phyloP scores from a whole-genome alignment of 2,113 vertebrate genomes.

The Vidua chalybeata region DNA sequence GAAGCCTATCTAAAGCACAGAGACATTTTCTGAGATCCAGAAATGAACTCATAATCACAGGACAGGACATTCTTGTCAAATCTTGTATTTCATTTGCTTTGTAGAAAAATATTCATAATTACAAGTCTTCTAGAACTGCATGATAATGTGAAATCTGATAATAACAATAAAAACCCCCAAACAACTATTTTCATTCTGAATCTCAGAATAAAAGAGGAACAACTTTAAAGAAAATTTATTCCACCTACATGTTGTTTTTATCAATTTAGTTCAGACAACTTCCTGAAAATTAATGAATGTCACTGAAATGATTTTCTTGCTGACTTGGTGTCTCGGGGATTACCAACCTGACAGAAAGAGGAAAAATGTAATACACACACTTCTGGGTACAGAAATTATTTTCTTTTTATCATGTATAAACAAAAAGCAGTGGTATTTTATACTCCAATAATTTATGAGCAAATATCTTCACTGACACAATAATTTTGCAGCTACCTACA shows the following conservation, averaged over 20 bases:
- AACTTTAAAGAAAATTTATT: conserved; percentile 43
- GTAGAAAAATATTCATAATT: background rate
- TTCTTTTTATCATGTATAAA: conserved; percentile 54
- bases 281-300: conserved; percentile 60
- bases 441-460: conserved; percentile 28
- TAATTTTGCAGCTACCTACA: conserved; percentile 36
- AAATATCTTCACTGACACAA: conserved; percentile 30
- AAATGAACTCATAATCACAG: background rate
- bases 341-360: conserved; percentile 23
- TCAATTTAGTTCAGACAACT: conserved; percentile 48
- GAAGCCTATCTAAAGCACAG: background rate
- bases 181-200: background rate
- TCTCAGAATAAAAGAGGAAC: background rate
- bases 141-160: background rate
- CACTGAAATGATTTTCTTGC: conserved; percentile 49
- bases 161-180: background rate
- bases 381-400: conserved; percentile 31
- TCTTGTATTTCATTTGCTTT: background rate
- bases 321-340: conserved; percentile 25
- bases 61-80: background rate
- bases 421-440: conserved; percentile 35
- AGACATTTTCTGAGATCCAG: background rate
- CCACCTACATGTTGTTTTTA: background rate
- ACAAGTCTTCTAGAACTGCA: background rate
- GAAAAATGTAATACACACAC: background rate